Base-by-base conservation (phyloP, 2,113 vertebrate species). In the Gobius niger region DNA sequence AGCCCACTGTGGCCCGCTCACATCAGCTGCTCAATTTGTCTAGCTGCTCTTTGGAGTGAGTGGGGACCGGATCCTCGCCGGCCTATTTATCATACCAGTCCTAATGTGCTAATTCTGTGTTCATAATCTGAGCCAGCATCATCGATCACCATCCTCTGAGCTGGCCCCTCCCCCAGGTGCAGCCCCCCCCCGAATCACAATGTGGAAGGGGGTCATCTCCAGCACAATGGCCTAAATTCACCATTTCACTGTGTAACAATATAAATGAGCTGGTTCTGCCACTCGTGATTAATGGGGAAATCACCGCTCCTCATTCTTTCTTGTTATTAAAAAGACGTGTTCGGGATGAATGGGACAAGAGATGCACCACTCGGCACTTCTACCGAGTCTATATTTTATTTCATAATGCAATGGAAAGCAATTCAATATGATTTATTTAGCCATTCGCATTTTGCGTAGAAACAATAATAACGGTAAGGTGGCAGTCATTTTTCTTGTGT, bases 111-210 rank as follows among this genome's bases (percentile, higher is more conserved):
- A 92, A 93, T 94, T 92, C 93, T 90, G 88, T 93, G 93, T 94
- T 96, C 88, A 91, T 95, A 94, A 94, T 93, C 92, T 88, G 75
- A 83, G 75, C 70, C 89, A 90, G 92, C 51, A 74, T 93, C 94
- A 97, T 98, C 94, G 88, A 96, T 98, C 96, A 97, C 67, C 93
- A 94, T 95, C 89, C 94, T 85, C 91, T 92, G 95, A 95, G 96
- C 95, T 93, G 70, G 51, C 65, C 64, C 84, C 69, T 9, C 69
- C 68, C 73, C 71, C 19, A 15, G 51, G 24, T 34, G 24, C 5
- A 34, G 44, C 77, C 69, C 1, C 63, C 62, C 77, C 49, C 63
- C 95, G 91, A 92, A 91, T 91, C 90, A 88, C 92, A 93, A 44
- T 91, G 93, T 93, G 93, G 83, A 88, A 87, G 84, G 80, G 89